Conservation (phyloP, 2,888 invertebrate genomes). For the Pedicia rivosa region DNA sequence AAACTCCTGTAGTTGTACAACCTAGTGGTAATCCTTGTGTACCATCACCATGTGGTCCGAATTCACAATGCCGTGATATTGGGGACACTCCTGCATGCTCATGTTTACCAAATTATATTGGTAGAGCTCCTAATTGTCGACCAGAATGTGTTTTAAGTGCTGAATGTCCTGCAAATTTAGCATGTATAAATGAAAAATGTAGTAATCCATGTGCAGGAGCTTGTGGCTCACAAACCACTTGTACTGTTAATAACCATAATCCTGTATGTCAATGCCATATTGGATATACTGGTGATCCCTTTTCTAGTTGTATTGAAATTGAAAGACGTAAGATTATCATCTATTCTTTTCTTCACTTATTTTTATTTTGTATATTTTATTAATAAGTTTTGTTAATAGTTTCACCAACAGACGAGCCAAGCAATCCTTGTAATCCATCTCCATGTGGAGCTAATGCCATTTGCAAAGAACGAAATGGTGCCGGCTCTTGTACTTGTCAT, state of each 20-base stretch:
- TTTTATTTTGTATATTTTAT: no score
- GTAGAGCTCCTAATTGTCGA: constrained; percentile 71
- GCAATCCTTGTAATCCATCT: constrained; percentile 58
- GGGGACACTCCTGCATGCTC: constrained; percentile 69
- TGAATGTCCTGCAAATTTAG: constrained; percentile 57
- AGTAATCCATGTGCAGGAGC: constrained; percentile 63
- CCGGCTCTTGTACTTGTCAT: constrained; percentile 60
- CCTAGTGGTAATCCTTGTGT: constrained; percentile 59
- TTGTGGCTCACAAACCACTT: constrained; percentile 58
- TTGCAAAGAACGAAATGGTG: constrained; percentile 57
- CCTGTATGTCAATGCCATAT: constrained; percentile 59
- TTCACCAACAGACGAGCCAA: constrained; percentile 36
- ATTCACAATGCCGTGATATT: constrained; percentile 65
- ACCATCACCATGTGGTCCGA: constrained; percentile 71
- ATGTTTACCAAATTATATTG: constrained; percentile 60
- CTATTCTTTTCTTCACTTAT: constrained; percentile 1
- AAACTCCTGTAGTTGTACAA: constrained; percentile 24
- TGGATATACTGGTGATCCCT: constrained; percentile 65
- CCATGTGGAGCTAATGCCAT: constrained; percentile 68
- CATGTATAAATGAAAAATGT: constrained; percentile 65
- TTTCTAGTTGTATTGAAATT: constrained; percentile 46
- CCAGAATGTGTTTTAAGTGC: constrained; percentile 58
- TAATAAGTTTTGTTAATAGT: constrained; percentile 17
- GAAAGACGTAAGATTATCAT: constrained; percentile 29
- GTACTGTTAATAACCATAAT: constrained; percentile 59